A percentile compares a stretch with the other conserved stretches of the same genome.
Evolutionary conservation across 2,888 invertebrate species (phyloP).

Genomic region (Pharmacophagus antenor): DNA sequence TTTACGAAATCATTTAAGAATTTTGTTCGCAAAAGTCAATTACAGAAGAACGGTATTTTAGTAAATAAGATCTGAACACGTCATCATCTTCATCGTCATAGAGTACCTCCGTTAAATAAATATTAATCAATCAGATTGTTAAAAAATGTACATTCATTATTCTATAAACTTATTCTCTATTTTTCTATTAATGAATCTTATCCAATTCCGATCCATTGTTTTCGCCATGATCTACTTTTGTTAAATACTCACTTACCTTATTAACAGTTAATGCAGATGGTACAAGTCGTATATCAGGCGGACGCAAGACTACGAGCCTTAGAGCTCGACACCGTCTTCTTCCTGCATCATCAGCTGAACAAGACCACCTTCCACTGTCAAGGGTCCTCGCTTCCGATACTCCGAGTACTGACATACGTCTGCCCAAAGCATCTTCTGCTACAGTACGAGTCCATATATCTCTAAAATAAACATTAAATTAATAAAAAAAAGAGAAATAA

Average conservation of each 20-base stretch:
- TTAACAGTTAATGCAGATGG: slow-evolving; percentile 86
- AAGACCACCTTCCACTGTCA: slow-evolving; percentile 90
- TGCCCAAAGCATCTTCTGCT: slow-evolving; percentile 73
- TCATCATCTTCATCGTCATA: background rate
- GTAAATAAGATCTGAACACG: too few species aligned
- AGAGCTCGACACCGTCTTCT: slow-evolving; percentile 85
- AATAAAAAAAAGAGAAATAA: background rate
- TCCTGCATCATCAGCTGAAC: slow-evolving; percentile 87
- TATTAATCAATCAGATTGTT: too few species aligned
- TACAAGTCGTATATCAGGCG: slow-evolving; percentile 84
- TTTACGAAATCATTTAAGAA: background rate
- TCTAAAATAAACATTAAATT: slow-evolving; percentile 54
- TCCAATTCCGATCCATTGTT: too few species aligned
- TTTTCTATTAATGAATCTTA: background rate
- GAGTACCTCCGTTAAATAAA: background rate
- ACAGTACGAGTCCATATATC: slow-evolving; percentile 85
- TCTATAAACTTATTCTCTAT: background rate
- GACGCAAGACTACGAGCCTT: slow-evolving; percentile 80
- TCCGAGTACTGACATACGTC: slow-evolving; percentile 85
- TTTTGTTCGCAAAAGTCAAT: background rate
- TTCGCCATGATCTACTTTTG: too few species aligned
- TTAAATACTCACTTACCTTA: slow-evolving; percentile 77
- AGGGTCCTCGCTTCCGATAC: slow-evolving; percentile 85
- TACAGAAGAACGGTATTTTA: too few species aligned
- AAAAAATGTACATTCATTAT: background rate